Conservation (phyloP, 2,797 vertebrate genomes). For the Sternotherus odoratus region DNA sequence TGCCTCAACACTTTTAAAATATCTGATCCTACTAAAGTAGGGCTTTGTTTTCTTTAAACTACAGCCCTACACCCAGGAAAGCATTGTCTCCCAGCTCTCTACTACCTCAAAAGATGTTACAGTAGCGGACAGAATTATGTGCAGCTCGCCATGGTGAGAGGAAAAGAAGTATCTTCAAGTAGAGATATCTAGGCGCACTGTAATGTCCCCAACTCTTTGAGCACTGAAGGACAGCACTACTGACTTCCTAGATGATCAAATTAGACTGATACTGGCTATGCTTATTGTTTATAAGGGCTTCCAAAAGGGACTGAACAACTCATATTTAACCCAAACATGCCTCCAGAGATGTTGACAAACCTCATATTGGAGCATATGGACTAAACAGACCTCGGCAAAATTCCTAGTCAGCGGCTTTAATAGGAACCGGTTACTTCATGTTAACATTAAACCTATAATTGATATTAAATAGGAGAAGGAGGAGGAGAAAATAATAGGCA, state of each 20-base stretch:
- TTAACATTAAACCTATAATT: not conserved
- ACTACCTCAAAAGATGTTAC: not conserved
- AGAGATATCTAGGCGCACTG: not conserved
- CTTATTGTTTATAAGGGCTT: not conserved
- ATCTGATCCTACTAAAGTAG: not conserved
- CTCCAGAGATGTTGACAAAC: not conserved
- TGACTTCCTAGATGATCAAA: not conserved
- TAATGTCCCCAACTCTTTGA: constrained; percentile 2
- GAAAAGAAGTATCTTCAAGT: not conserved
- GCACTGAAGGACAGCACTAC: not conserved
- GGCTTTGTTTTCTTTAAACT: not conserved
- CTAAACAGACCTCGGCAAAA: not conserved
- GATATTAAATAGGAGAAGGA: not conserved
- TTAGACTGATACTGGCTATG: not conserved
- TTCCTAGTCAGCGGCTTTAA: not conserved
- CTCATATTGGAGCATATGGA: not conserved
- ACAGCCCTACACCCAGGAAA: constrained; percentile 41
- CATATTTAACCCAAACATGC: constrained; percentile 34
- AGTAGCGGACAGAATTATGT: not conserved
- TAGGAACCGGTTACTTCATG: not conserved
- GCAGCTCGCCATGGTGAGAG: not conserved
- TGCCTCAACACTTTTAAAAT: not conserved
- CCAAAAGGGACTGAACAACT: not conserved
- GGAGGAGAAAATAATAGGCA: not conserved
- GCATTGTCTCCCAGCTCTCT: not conserved